Conservation (phyloP, 92 coral and sea anemone species). For the Umimayanthus kanabou region DNA sequence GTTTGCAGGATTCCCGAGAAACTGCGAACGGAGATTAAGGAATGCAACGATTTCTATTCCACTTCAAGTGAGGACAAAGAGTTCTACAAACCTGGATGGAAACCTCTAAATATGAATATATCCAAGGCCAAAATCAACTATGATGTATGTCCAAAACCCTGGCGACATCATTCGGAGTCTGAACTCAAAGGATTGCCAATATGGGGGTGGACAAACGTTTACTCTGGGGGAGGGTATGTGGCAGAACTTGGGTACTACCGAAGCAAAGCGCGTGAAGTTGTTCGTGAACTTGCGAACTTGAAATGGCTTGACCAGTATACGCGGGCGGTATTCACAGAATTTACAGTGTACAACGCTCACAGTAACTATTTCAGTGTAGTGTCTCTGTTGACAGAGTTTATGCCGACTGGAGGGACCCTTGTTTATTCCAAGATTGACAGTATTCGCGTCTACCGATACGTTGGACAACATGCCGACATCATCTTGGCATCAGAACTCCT, state of each 20-base stretch:
- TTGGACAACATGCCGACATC: constrained; percentile 44
- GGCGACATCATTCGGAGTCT: constrained; percentile 68
- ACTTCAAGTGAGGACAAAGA: constrained; percentile 53
- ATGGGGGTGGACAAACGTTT: constrained; percentile 68
- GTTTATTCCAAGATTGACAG: constrained; percentile 66
- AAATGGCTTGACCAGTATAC: constrained; percentile 74
- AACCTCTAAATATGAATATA: constrained; percentile 54
- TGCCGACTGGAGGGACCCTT: constrained; percentile 61
- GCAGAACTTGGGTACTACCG: constrained; percentile 85
- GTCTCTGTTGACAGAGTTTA: constrained; percentile 63
- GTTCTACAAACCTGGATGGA: constrained; percentile 74
- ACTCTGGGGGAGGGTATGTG: constrained; percentile 89
- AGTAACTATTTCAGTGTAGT: constrained; percentile 67
- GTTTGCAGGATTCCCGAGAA: constrained; percentile 36
- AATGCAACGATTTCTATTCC: constrained; percentile 52
- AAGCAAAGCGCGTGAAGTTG: constrained; percentile 62
- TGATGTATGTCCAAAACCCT: constrained; percentile 71
- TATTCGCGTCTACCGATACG: constrained; percentile 65
- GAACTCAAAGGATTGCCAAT: constrained; percentile 66
- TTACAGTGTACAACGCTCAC: constrained; percentile 69
- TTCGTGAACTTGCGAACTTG: constrained; percentile 44
- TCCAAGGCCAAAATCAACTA: constrained; percentile 50
- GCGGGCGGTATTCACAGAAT: constrained; percentile 69
- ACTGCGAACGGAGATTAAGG: constrained; percentile 14
- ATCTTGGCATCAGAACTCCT: constrained; percentile 66